These are phyloP conservation scores for Hydriomena furcata DNA, from an alignment of 2,888 invertebrate genomes.

Conservation along the genomic window DNA sequence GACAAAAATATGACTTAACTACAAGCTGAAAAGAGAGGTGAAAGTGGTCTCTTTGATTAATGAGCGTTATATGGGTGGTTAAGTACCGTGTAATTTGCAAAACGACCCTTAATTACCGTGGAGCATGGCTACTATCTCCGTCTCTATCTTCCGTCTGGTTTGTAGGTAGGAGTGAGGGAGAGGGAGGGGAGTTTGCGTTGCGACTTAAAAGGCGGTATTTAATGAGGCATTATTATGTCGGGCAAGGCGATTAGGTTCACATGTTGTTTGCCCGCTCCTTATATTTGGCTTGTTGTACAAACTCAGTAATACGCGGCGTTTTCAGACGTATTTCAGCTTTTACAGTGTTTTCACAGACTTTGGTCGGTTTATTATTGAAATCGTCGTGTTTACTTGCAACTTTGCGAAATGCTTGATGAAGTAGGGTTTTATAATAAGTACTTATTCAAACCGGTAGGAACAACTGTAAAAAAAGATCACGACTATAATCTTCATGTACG, in stretches of 20 bases:
- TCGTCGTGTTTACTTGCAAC: constrained; percentile 9
- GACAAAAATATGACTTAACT: constrained; percentile 40
- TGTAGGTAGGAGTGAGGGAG: constrained; percentile 51
- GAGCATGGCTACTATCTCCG: constrained; percentile 75
- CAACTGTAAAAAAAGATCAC: too few species aligned
- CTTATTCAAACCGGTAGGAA: too few species aligned
- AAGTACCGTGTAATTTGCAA: constrained; percentile 91
- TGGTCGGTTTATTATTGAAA: constrained; percentile 7
- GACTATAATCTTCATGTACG: too few species aligned
- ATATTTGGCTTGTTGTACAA: constrained; percentile 74
- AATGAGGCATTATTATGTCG: constrained; percentile 83
- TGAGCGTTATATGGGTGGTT: constrained; percentile 87
- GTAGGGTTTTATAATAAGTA: too few species aligned
- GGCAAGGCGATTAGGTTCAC: constrained; percentile 78
- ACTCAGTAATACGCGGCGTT: constrained; percentile 57
- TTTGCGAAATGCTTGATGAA: constrained; percentile 8
- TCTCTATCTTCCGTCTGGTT: constrained; percentile 58
- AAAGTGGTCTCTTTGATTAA: constrained; percentile 82
- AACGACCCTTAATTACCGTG: constrained; percentile 87
- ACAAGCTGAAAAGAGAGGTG: constrained; percentile 52
- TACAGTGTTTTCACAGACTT: constrained; percentile 18
- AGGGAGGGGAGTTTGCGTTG: constrained; percentile 54
- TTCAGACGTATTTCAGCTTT: constrained; percentile 39
- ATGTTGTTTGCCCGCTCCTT: constrained; percentile 76
- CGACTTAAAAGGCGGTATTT: constrained; percentile 76